A percentile compares a stretch with the other conserved stretches of the same genome.
Conservation (phyloP, 2,797 vertebrate species). For the Cephalopachus bancanus region DNA sequence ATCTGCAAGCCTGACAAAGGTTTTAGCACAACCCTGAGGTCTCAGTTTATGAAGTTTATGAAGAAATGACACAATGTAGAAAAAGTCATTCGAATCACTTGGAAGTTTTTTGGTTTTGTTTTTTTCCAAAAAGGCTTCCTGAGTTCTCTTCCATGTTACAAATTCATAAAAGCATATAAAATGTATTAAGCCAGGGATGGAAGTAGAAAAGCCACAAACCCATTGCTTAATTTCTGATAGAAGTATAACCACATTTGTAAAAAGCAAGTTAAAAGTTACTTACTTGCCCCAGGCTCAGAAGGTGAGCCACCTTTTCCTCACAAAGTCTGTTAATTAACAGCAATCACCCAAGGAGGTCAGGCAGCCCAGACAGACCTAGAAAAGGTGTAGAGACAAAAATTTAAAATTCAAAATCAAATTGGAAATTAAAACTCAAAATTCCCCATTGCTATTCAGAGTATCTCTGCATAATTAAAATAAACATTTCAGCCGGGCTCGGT, state of each 20-base stretch:
- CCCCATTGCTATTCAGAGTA: neutral
- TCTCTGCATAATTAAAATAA: constrained; percentile 56
- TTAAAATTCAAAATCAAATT: constrained; percentile 64
- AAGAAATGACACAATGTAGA: constrained; percentile 21
- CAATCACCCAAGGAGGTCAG: neutral
- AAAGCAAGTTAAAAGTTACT: constrained; percentile 77
- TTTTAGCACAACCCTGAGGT: constrained; percentile 1
- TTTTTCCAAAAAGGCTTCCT: neutral
- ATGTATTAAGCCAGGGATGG: constrained; percentile 29
- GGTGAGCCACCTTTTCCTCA: constrained; percentile 54
- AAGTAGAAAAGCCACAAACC: constrained; percentile 19
- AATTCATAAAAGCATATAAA: neutral
- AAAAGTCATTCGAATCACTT: neutral
- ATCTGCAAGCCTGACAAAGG: neutral
- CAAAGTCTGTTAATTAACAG: constrained; percentile 52
- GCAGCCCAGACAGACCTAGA: constrained; percentile 71
- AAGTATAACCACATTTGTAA: neutral
- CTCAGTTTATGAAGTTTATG: constrained; percentile 40
- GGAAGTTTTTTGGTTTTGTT: neutral
- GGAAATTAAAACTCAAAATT: constrained; percentile 66
- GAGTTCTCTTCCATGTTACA: neutral
- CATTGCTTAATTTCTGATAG: neutral
- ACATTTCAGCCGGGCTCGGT: too few species aligned
- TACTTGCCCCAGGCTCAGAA: constrained; percentile 79
- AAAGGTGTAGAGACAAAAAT: constrained; percentile 58